Evolutionary conservation across 2,888 invertebrate species (phyloP), one percentile per base, ranked within the genome.

Genomic region (Pyralis farinalis): DNA sequence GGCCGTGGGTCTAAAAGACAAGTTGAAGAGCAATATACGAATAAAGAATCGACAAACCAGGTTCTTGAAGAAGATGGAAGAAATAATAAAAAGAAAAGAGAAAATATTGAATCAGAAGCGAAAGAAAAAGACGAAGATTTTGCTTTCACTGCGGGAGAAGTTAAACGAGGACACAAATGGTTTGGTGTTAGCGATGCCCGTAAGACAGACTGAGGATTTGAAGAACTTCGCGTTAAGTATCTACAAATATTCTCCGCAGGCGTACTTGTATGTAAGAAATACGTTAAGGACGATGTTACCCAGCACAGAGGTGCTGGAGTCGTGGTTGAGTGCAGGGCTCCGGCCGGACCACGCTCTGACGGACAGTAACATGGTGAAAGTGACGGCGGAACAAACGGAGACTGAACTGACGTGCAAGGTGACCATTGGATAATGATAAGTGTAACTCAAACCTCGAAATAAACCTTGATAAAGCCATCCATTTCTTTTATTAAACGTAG

Each of bases 191-290:
- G 86, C 87, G 0, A 86, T 88, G 88, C 88, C 88, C 0, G 74
- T 77, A 38, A 68, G 77, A 45, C 84, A 88, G 27, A 86, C 88
- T 0, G 85, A 86, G 6, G 88, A 88, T 42, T 65, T 86, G 43
- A 87, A 85, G 56, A 85, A 84, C 49, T 88, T 88, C 40, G 79
- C 87, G 0, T 57, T 88, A 12, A 85, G 82, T 55, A 73, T 87
- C 41, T 88, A 88, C 52, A 87, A 83, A 51, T 87, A 86, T 49
- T 87, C 88, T 0, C 88, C 88, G 0, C 88, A 88, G 55, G 82
- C 87, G 0, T 88, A 88, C 37, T 78, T 88, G 47, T 88, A 88
- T 51, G 67, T 80, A 40, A 75, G 88, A 43, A 88, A 88, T 58
- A 78, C 77, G 5, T 60, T 88, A 51, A 61, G 88, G 44, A 88